These are phyloP conservation scores for Lycopodina hypogea DNA, from an alignment of 37 sponge, comb jelly and placozoan genomes.

Conservation along the genomic window DNA sequence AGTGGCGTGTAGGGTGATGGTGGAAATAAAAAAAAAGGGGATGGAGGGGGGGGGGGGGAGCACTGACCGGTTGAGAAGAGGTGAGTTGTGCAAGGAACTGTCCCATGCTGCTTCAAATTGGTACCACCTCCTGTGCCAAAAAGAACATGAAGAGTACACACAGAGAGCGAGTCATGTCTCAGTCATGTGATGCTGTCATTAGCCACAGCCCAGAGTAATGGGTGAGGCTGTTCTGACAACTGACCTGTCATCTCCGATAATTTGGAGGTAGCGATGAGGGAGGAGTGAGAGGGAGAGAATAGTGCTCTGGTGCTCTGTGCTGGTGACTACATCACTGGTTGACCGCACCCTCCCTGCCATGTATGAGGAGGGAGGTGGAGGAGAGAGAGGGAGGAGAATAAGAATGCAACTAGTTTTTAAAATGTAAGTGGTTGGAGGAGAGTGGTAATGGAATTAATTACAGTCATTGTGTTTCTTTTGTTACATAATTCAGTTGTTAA, in stretches of 20 bases:
- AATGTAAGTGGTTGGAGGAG: no score
- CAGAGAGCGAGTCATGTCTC: no score
- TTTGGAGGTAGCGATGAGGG: conserved; percentile 20
- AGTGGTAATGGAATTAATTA: no score
- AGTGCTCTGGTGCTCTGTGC: conserved; percentile 47
- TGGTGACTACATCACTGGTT: conserved; percentile 23
- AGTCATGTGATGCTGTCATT: no score
- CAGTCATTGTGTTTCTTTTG: no score
- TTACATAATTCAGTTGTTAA: no score
- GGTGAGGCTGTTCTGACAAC: not conserved
- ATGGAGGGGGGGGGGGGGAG: not conserved
- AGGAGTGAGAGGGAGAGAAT: conserved; percentile 63
- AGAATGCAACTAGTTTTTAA: no score
- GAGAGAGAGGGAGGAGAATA: not conserved
- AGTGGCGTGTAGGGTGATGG: no score
- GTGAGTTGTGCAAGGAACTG: conserved; percentile 90
- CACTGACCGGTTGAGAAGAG: conserved; percentile 73
- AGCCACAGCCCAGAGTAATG: not conserved
- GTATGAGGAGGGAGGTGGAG: not conserved
- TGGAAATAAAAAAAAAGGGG: not conserved
- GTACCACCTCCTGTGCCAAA: conserved; percentile 48
- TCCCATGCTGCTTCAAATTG: conserved; percentile 92
- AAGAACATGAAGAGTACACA: no score
- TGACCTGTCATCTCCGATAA: conserved; percentile 42
- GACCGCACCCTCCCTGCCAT: conserved; percentile 61